Conservation (phyloP, 2,888 invertebrate genomes). For the Aporophyla nigra region DNA sequence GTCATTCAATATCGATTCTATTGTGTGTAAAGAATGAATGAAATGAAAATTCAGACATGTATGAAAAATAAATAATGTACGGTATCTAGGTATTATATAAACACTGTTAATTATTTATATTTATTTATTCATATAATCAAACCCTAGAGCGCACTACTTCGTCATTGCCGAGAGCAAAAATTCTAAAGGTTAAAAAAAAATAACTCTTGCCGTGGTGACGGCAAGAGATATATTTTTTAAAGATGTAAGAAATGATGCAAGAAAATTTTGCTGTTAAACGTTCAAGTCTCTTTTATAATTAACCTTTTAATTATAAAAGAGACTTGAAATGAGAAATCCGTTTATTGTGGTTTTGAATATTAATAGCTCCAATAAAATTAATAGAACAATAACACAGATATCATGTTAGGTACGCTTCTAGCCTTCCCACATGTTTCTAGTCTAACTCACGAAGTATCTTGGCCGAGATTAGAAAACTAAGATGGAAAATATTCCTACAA, state of each 20-base stretch:
- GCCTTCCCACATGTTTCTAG: neutral
- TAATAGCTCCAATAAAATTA: too few species aligned
- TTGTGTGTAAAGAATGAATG: constrained; percentile 27
- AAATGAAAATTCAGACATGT: constrained; percentile 6
- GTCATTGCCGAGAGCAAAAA: too few species aligned
- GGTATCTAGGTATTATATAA: too few species aligned
- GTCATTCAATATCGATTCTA: constrained; percentile 26
- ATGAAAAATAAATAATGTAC: neutral
- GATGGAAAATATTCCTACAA: constrained; percentile 18
- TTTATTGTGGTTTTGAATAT: neutral
- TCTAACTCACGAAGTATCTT: constrained; percentile 3
- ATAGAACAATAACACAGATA: neutral
- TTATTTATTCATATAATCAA: too few species aligned
- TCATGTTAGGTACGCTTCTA: neutral
- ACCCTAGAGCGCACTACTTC: too few species aligned
- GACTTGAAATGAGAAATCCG: neutral
- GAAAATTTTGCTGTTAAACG: neutral
- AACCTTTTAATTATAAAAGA: too few species aligned
- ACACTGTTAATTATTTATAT: too few species aligned
- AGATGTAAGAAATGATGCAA: too few species aligned
- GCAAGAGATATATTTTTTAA: too few species aligned
- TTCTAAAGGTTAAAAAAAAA: too few species aligned
- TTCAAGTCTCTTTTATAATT: neutral
- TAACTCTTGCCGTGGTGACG: too few species aligned
- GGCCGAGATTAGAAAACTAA: constrained; percentile 38